A percentile compares a stretch with the other conserved stretches of the same genome.
Conservation (phyloP, 2,888 invertebrate species). For the Torymus tubicola region DNA sequence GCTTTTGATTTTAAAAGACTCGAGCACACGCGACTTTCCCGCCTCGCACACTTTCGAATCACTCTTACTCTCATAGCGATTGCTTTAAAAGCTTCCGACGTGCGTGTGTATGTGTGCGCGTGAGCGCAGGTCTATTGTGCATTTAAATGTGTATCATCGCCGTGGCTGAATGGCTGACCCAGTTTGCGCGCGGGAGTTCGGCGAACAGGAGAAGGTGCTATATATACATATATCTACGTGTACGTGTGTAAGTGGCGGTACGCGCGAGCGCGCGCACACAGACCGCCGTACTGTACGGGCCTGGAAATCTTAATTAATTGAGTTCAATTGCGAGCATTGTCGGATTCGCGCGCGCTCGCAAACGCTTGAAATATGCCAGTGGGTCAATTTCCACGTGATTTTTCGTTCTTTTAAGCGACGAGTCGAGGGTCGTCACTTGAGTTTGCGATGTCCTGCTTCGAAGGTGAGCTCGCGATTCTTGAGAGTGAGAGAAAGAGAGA, state of each 20-base stretch:
- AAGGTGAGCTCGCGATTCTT: no score
- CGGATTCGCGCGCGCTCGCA: constrained; percentile 16
- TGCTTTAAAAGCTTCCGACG: constrained; percentile 17
- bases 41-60: constrained; percentile 22
- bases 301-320: constrained; percentile 56
- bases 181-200: constrained; percentile 26
- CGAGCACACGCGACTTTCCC: constrained; percentile 8
- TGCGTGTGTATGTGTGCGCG: neutral
- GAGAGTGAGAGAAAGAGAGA: no score
- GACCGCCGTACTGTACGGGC: constrained; percentile 7
- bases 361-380: constrained; percentile 30
- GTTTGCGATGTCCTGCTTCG: no score
- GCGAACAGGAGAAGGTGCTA: neutral
- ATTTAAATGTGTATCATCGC: constrained; percentile 22
- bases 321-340: constrained; percentile 33
- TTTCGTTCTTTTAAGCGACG: neutral
- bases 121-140: neutral
- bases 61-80: constrained; percentile 41
- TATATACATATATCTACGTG: no score
- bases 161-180: constrained; percentile 34
- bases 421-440: no score
- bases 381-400: constrained; percentile 36
- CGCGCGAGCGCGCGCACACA: no score
- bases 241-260: no score
- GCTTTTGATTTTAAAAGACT: neutral